Conservation (phyloP, 1,140 invertebrate species). For the Cepaea nemoralis region DNA sequence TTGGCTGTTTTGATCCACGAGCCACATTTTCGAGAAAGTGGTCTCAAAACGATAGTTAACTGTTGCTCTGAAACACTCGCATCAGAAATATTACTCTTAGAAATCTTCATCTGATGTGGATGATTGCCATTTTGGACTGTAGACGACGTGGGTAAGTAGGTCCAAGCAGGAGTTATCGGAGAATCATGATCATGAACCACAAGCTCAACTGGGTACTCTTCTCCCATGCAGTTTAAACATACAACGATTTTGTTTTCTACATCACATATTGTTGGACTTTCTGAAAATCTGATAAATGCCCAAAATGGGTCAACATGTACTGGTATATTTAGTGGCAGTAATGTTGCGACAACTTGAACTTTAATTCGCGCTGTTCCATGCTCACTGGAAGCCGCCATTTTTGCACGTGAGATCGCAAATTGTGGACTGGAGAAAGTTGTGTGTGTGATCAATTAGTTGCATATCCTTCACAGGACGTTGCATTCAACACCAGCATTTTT, state of each 20-base stretch:
- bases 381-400: background rate
- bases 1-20: background rate
- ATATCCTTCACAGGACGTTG: too few species aligned
- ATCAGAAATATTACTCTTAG: background rate
- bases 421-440: background rate
- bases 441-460: too few species aligned
- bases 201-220: background rate
- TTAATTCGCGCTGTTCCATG: background rate
- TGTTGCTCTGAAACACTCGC: background rate
- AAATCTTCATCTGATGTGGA: background rate
- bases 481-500: too few species aligned
- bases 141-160: background rate
- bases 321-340: background rate
- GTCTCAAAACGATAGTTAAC: background rate
- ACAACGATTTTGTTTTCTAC: background rate
- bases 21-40: background rate
- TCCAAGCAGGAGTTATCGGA: background rate
- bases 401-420: background rate
- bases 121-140: background rate
- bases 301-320: constrained; percentile 8
- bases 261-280: background rate
- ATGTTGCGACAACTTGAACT: background rate
- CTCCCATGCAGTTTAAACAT: background rate
- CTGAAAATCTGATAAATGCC: background rate
- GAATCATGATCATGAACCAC: background rate